Evolutionary conservation across 2,888 invertebrate genomes (phyloP).

Genomic region (Caenorhabditis panamensis): DNA sequence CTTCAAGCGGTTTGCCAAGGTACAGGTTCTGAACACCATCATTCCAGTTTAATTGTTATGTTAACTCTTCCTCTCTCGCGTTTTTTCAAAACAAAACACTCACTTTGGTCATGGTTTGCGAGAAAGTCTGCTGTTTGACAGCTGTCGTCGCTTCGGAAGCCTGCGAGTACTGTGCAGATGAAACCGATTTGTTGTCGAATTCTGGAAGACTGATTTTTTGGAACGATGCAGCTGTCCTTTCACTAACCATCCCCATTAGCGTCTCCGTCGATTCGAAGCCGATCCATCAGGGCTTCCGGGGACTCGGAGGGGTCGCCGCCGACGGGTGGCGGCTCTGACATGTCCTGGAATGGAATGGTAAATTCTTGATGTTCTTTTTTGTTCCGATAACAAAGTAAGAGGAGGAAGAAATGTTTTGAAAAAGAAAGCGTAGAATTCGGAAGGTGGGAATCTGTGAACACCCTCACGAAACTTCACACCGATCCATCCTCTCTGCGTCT

Average conservation of each 20-base stretch:
- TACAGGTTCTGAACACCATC: no score
- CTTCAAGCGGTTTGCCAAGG: no score
- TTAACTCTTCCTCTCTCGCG: not conserved
- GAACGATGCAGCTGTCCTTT: not conserved
- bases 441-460: constrained; percentile 37
- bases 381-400: no score
- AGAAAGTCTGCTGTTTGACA: constrained; percentile 61
- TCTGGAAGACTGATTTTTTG: constrained; percentile 1
- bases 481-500: constrained; percentile 22
- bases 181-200: constrained; percentile 54
- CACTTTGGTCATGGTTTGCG: constrained; percentile 61
- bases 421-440: no score
- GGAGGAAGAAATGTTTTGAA: no score
- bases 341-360: constrained; percentile 9
- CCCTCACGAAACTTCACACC: constrained; percentile 49
- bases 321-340: constrained; percentile 45
- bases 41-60: constrained; percentile 2
- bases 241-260: constrained; percentile 33
- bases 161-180: constrained; percentile 59
- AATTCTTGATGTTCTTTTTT: no score
- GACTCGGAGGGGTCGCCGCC: constrained; percentile 14
- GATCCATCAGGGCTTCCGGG: not conserved
- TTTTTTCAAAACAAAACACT: constrained; percentile 19
- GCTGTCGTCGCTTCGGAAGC: constrained; percentile 64
- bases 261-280: constrained; percentile 10